Percentiles rank a stretch among this genome's conserved stretches.
These are phyloP conservation scores for Melozone crissalis DNA, from an alignment of 2,113 vertebrate genomes.

Conservation along the genomic window DNA sequence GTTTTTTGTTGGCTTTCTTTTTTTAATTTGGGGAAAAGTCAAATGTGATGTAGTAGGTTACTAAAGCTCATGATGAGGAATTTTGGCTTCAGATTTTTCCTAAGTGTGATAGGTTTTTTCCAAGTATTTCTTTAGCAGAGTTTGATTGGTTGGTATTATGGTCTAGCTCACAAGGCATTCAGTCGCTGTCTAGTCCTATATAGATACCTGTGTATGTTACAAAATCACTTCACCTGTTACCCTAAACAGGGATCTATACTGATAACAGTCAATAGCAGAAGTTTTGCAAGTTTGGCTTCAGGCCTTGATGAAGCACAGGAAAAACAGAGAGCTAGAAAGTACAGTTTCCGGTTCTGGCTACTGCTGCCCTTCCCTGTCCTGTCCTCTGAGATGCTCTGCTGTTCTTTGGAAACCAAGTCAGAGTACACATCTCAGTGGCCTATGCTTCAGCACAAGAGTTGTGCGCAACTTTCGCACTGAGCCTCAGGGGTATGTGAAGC, in stretches of 20 bases:
- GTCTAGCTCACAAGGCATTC: neutral
- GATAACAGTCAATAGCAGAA: neutral
- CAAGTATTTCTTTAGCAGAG: neutral
- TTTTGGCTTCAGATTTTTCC: neutral
- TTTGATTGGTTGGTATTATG: neutral
- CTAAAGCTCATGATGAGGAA: slow-evolving; percentile 23
- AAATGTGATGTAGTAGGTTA: slow-evolving; percentile 44
- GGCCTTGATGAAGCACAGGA: neutral
- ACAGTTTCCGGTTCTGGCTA: neutral
- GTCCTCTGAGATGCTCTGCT: neutral
- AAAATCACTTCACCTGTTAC: neutral
- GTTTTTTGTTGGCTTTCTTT: neutral
- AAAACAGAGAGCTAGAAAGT: neutral
- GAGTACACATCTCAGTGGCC: neutral
- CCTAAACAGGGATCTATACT: neutral
- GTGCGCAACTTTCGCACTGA: neutral
- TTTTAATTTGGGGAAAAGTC: slow-evolving; percentile 45
- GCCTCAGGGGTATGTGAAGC: neutral
- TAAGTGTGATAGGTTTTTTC: neutral
- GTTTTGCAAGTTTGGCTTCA: neutral
- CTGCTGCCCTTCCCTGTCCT: neutral
- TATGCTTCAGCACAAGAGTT: neutral
- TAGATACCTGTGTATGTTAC: neutral
- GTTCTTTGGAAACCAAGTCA: neutral
- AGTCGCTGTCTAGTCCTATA: neutral